A percentile compares a stretch with the other conserved stretches of the same genome.
These are phyloP conservation scores for Acleris literana DNA, from an alignment of 2,888 invertebrate species.

Conservation along the genomic window DNA sequence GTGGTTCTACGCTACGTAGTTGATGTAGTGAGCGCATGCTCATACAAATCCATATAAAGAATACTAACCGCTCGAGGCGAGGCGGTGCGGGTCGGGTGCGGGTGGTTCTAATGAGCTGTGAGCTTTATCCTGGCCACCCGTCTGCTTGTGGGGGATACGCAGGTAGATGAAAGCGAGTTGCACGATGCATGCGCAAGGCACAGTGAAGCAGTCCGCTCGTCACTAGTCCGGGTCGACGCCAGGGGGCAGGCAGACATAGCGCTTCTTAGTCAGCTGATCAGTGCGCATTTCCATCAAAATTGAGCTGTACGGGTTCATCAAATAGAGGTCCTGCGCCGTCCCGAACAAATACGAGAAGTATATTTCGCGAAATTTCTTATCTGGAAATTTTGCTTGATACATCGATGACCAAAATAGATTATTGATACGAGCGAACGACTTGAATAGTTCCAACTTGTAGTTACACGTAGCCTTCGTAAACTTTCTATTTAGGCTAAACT, in stretches of 20 bases:
- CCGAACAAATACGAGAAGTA: slow-evolving; percentile 67
- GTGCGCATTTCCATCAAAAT: slow-evolving; percentile 54
- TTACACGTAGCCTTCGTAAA: slow-evolving; percentile 54
- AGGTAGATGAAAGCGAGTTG: no score
- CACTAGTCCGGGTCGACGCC: slow-evolving; percentile 50
- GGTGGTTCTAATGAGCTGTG: no score
- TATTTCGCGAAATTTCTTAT: slow-evolving; percentile 73
- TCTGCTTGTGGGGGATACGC: not conserved
- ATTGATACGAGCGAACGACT: slow-evolving; percentile 57
- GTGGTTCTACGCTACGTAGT: no score
- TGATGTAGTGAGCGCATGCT: no score
- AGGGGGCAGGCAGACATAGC: slow-evolving; percentile 59
- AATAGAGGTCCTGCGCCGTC: slow-evolving; percentile 56
- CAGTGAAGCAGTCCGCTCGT: not conserved
- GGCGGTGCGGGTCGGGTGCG: no score
- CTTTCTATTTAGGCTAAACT: slow-evolving; percentile 57
- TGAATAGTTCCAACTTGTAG: slow-evolving; percentile 59
- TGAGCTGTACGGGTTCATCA: slow-evolving; percentile 64
- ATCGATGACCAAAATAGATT: slow-evolving; percentile 73
- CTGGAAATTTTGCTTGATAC: slow-evolving; percentile 68
- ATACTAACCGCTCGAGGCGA: no score
- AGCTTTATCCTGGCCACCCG: not conserved
- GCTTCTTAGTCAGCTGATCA: slow-evolving; percentile 45
- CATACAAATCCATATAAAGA: no score
- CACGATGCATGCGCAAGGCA: not conserved